phyloP scores from a whole-genome alignment of 2,888 invertebrate species.

The Drosophila mercatorum region DNA sequence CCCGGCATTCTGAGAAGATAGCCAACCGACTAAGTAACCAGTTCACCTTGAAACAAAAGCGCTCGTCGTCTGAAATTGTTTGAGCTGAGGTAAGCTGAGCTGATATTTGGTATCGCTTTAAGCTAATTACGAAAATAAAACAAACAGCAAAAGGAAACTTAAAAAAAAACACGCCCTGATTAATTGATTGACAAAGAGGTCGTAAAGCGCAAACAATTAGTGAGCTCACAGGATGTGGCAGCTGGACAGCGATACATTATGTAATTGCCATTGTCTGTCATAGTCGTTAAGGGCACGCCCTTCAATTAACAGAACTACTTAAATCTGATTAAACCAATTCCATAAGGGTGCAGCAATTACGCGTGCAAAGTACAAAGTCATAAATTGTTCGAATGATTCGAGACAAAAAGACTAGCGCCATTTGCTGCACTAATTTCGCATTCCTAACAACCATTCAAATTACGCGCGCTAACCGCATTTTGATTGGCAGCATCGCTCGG shows the following conservation, averaged over 20 bases:
- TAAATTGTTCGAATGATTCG: background rate
- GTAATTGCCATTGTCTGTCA: slow-evolving; percentile 31
- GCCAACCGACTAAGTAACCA: slow-evolving; percentile 18
- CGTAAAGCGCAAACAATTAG: slow-evolving; percentile 42
- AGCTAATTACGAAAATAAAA: slow-evolving; percentile 33
- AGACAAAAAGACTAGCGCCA: background rate
- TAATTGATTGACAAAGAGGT: slow-evolving; percentile 40
- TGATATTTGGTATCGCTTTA: slow-evolving; percentile 33
- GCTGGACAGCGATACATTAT: slow-evolving; percentile 23
- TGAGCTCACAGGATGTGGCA: slow-evolving; percentile 36
- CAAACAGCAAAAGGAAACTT: background rate
- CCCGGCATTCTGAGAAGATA: slow-evolving; percentile 19
- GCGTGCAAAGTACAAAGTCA: background rate
- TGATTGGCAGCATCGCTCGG: background rate
- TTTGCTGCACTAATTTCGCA: background rate
- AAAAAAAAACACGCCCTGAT: slow-evolving; percentile 44
- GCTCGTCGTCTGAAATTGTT: slow-evolving; percentile 11
- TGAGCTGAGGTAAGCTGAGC: background rate
- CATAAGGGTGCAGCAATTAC: slow-evolving; percentile 13
- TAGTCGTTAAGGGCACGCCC: slow-evolving; percentile 28
- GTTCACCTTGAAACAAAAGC: slow-evolving; percentile 37
- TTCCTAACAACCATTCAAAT: background rate
- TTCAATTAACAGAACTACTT: slow-evolving; percentile 27
- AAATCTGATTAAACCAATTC: slow-evolving; percentile 24
- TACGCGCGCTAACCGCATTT: background rate